These are phyloP conservation scores for Prinia subflava DNA, from an alignment of 2,113 vertebrate genomes.

Conservation along the genomic window DNA sequence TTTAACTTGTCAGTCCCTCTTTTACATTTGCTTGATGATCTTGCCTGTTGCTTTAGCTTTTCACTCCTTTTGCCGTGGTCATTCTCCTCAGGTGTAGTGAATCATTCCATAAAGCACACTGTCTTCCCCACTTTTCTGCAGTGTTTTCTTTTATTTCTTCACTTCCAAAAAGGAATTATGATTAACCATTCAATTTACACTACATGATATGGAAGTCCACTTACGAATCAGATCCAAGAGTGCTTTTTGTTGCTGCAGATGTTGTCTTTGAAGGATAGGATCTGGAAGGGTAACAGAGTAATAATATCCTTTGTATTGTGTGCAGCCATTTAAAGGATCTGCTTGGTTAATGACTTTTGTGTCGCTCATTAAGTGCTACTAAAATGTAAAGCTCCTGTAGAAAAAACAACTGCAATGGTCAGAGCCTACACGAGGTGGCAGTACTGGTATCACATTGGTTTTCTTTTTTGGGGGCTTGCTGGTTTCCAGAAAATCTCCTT, in stretches of 20 bases:
- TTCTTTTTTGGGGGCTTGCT: neutral
- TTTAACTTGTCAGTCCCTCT: neutral
- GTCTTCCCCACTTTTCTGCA: neutral
- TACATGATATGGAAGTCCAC: neutral
- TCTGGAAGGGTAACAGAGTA: neutral
- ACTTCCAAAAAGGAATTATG: neutral
- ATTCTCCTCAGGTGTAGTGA: neutral
- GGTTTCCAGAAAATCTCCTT: slow-evolving; percentile 15
- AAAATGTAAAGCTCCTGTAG: neutral
- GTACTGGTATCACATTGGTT: neutral
- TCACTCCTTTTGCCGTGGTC: neutral
- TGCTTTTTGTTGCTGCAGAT: neutral
- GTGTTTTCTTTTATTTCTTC: neutral
- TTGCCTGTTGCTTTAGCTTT: neutral
- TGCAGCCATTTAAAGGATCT: neutral
- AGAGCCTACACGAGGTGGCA: slow-evolving; percentile 43
- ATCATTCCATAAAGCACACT: neutral
- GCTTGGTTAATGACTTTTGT: neutral
- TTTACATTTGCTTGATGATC: neutral
- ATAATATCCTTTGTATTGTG: accelerated
- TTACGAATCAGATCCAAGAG: neutral
- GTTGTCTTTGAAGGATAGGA: neutral
- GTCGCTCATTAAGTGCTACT: neutral
- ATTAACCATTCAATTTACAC: neutral
- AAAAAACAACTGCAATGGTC: neutral